phyloP scores from a whole-genome alignment of 2,113 vertebrate species.

The Acanthochromis polyacanthus region DNA sequence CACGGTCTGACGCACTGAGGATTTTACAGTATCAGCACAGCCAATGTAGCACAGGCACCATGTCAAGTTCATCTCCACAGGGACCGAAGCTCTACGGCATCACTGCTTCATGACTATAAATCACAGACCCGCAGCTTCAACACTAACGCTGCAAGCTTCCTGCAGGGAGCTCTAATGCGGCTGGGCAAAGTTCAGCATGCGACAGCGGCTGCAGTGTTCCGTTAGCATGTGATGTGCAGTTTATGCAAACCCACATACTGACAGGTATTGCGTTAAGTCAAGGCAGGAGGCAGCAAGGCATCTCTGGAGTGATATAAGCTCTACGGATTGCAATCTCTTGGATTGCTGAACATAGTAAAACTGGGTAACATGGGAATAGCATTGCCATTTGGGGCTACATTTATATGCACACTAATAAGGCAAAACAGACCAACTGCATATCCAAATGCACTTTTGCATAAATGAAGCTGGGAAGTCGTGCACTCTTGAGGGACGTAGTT shows the following conservation, averaged over 20 bases:
- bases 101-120: constrained; percentile 35
- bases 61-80: constrained; percentile 18
- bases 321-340: not conserved
- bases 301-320: constrained; percentile 13
- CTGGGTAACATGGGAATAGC: not conserved
- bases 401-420: not conserved
- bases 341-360: not conserved
- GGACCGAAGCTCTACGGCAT: constrained; percentile 20
- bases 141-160: not conserved
- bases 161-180: constrained; percentile 17
- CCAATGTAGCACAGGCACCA: not conserved
- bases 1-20: not conserved
- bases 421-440: too few relatives aligned
- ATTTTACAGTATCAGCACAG: constrained; percentile 47
- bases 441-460: too few relatives aligned
- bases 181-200: constrained; percentile 7
- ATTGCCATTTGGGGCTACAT: not conserved
- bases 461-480: too few relatives aligned
- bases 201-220: not conserved
- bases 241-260: not conserved
- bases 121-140: constrained; percentile 2
- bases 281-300: not conserved
- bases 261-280: not conserved
- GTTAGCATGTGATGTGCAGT: not conserved
- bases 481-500: too few relatives aligned